These are phyloP conservation scores for Notechis scutatus DNA, from an alignment of 2,113 vertebrate genomes.

Conservation along the genomic window DNA sequence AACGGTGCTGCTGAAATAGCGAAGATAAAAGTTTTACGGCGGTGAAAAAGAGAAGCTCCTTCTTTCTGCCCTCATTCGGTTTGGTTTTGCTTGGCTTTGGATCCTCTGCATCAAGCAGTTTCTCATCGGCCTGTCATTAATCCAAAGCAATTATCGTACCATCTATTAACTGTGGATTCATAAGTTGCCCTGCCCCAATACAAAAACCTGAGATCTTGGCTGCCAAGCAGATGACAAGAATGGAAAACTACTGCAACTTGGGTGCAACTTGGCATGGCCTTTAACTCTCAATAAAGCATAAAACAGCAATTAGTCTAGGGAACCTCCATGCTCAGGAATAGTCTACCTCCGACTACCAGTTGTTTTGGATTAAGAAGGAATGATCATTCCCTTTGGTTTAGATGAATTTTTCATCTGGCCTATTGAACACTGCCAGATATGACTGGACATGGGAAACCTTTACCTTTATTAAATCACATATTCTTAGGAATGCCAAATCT, in stretches of 20 bases:
- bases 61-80: neutral
- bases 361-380: neutral
- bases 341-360: neutral
- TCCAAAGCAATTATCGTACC: neutral
- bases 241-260: neutral
- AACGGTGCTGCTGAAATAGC: neutral
- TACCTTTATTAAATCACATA: neutral
- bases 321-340: neutral
- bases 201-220: neutral
- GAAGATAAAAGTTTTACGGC: neutral
- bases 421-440: neutral
- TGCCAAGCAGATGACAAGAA: neutral
- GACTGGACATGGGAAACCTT: neutral
- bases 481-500: neutral
- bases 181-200: neutral
- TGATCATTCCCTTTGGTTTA: neutral
- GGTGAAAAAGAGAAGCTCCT: neutral
- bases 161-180: neutral
- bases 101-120: too few relatives aligned
- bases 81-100: neutral
- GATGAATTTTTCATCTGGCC: neutral
- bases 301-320: neutral
- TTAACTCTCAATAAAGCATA: neutral
- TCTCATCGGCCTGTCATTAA: neutral
- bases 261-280: neutral